Conservation (phyloP, 1,140 invertebrate genomes). For the Drosophila pandora region DNA sequence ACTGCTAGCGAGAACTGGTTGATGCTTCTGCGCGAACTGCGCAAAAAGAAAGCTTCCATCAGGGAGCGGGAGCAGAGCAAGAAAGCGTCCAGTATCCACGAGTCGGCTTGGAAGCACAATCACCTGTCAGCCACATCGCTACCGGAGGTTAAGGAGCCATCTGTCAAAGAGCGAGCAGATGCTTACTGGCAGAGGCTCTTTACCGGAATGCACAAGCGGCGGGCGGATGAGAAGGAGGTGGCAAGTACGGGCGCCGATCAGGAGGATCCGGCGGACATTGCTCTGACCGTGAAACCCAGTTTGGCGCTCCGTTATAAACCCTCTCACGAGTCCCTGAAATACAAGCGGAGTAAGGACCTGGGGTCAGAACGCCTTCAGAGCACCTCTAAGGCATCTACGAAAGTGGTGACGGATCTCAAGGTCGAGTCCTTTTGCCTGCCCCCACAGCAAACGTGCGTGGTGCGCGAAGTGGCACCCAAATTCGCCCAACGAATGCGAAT, state of each 20-base stretch:
- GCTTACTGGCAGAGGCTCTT: slow-evolving; percentile 45
- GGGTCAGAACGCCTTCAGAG: slow-evolving; percentile 1
- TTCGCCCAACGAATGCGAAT: slow-evolving; percentile 48
- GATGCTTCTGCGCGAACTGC: slow-evolving; percentile 4
- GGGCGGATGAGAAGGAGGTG: neutral
- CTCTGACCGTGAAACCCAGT: slow-evolving; percentile 28
- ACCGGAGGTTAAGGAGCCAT: slow-evolving; percentile 25
- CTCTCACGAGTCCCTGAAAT: slow-evolving; percentile 63
- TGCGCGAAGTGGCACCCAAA: slow-evolving; percentile 56
- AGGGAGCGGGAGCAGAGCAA: neutral
- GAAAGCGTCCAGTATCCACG: neutral
- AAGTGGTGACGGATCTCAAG: slow-evolving; percentile 25
- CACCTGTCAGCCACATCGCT: slow-evolving; percentile 28
- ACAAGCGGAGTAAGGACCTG: slow-evolving; percentile 35
- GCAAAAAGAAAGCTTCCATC: neutral
- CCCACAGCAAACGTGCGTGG: slow-evolving; percentile 59
- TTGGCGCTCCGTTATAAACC: slow-evolving; percentile 56
- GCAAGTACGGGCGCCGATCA: no score
- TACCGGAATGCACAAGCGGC: neutral
- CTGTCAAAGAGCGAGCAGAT: slow-evolving; percentile 9
- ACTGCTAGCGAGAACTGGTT: slow-evolving; percentile 12
- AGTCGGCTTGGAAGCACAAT: neutral
- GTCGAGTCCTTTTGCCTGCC: slow-evolving; percentile 60
- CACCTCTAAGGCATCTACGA: neutral
- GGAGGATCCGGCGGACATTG: slow-evolving; percentile 1